Percentiles rank a stretch among this genome's conserved stretches.
phyloP scores from a whole-genome alignment of 2,797 vertebrate species.

The Menidia menidia region DNA sequence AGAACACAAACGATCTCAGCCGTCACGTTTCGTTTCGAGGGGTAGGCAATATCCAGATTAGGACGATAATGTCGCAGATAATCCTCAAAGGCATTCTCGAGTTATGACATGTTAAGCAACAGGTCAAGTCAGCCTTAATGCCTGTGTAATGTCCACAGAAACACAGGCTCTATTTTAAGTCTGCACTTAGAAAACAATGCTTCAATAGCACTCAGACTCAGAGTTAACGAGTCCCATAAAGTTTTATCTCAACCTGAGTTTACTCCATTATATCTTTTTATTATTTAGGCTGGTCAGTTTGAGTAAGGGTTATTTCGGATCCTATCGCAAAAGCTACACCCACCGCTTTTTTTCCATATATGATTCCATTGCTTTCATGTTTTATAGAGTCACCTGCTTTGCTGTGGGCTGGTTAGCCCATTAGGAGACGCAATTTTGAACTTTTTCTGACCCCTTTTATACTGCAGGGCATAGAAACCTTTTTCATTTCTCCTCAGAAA shows the following conservation, averaged over 20 bases:
- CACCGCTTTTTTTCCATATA: background rate
- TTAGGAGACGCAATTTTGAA: constrained; percentile 38
- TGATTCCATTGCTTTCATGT: constrained; percentile 28
- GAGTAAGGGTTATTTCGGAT: constrained; percentile 1
- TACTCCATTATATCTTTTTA: background rate
- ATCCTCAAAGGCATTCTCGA: constrained; percentile 48
- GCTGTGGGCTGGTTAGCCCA: constrained; percentile 49
- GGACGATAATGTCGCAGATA: constrained; percentile 39
- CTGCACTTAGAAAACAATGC: background rate
- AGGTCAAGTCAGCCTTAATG: constrained; percentile 9
- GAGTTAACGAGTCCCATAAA: background rate
- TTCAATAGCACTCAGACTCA: background rate
- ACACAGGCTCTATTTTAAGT: constrained; percentile 24
- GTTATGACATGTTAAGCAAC: constrained; percentile 19
- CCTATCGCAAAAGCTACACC: background rate
- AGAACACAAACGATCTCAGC: constrained; percentile 28
- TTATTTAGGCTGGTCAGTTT: background rate
- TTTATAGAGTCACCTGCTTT: constrained; percentile 26
- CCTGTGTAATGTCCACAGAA: background rate
- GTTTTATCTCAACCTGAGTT: background rate
- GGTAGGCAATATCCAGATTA: constrained; percentile 48
- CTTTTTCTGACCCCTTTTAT: constrained; percentile 50
- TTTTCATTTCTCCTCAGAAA: constrained; percentile 6
- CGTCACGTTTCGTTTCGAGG: constrained; percentile 29
- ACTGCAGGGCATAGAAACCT: constrained; percentile 30